Conservation (phyloP, 2,797 vertebrate genomes). For the Cirrhinus molitorella region DNA sequence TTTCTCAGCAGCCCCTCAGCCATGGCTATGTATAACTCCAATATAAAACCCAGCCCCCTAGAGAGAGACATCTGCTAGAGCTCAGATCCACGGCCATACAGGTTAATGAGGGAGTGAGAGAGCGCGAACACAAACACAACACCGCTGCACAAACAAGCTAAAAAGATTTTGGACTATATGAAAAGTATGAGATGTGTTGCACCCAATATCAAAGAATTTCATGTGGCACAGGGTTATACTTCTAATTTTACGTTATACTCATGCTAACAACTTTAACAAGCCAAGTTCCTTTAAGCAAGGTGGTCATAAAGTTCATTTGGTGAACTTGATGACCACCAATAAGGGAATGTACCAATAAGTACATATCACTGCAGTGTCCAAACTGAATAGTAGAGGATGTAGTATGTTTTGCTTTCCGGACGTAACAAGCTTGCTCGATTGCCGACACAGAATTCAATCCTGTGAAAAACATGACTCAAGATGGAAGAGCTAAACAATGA, state of each 20-base stretch:
- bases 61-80: slow-evolving; percentile 33
- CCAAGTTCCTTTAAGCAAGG: neutral
- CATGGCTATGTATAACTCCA: slow-evolving; percentile 50
- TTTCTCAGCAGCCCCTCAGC: slow-evolving; percentile 24
- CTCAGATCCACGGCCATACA: slow-evolving; percentile 47
- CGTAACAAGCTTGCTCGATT: no score
- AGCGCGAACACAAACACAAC: slow-evolving; percentile 5
- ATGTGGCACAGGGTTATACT: neutral
- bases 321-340: no score
- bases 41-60: slow-evolving; percentile 40
- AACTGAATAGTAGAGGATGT: no score
- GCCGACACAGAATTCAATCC: no score
- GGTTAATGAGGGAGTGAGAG: slow-evolving; percentile 27
- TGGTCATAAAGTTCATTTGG: neutral
- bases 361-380: no score
- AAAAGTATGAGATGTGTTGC: neutral
- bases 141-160: slow-evolving; percentile 21
- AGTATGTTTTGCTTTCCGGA: no score
- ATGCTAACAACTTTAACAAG: neutral
- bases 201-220: neutral
- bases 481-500: no score
- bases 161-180: neutral
- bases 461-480: no score
- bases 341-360: no score
- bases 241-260: neutral